Evolutionary conservation across 2,797 vertebrate species (phyloP).

Genomic region (Pangasius sanitwongsei): DNA sequence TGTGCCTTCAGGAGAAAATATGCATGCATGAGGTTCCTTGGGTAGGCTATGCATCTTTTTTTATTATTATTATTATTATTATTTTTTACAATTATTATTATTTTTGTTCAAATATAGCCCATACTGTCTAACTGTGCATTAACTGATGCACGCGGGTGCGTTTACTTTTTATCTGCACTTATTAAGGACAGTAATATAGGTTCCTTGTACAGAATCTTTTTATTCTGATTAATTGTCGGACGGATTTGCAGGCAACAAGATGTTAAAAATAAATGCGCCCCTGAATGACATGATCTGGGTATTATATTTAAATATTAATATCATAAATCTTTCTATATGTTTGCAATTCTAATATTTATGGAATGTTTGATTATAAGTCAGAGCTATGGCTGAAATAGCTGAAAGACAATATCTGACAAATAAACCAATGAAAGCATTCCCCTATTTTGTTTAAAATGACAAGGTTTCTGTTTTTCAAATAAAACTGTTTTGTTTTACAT

Average conservation of each 20-base stretch:
- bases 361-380: neutral
- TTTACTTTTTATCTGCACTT: neutral
- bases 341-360: neutral
- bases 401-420: neutral
- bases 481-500: neutral
- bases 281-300: neutral
- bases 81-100: too few relatives aligned
- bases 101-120: neutral
- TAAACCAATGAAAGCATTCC: neutral
- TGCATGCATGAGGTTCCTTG: neutral
- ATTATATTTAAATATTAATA: neutral
- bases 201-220: neutral
- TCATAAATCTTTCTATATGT: neutral
- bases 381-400: neutral
- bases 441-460: neutral
- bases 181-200: neutral
- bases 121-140: neutral
- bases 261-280: neutral
- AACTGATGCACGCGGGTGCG: neutral
- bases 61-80: too few relatives aligned
- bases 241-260: neutral
- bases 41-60: neutral
- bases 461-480: neutral
- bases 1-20: neutral
- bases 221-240: neutral